Evolutionary conservation across 2,113 vertebrate genomes (phyloP).

Genomic region (Hyla sarda): DNA sequence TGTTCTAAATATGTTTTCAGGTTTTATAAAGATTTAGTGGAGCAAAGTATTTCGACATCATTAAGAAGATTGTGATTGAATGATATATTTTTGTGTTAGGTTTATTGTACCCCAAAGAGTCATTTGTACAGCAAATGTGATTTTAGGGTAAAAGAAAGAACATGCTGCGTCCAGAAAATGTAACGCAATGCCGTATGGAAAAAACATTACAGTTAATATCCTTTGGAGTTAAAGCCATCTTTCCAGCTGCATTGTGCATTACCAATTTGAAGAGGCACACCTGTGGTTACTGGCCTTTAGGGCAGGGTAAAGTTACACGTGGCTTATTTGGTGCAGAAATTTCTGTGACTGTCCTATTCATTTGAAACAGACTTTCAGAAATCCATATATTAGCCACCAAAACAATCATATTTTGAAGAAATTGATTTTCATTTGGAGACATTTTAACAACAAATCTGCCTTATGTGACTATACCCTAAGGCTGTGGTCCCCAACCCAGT

Average conservation of each 20-base stretch:
- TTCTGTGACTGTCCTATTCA: too few relatives aligned
- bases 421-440: too few relatives aligned
- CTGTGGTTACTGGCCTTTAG: not conserved
- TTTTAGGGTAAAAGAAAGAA: not conserved
- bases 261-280: not conserved
- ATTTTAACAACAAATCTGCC: too few relatives aligned
- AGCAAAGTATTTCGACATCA: not conserved
- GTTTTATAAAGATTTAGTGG: not conserved
- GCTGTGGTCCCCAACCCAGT: too few relatives aligned
- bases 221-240: not conserved
- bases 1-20: not conserved
- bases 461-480: too few relatives aligned
- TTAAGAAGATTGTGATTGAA: conserved; percentile 13
- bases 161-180: conserved; percentile 6
- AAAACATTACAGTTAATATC: conserved; percentile 18
- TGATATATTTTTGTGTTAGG: not conserved
- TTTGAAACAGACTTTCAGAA: too few relatives aligned
- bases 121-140: not conserved
- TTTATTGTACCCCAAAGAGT: conserved; percentile 14
- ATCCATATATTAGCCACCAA: too few relatives aligned
- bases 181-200: conserved; percentile 3
- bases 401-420: too few relatives aligned
- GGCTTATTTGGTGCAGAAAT: not conserved
- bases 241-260: not conserved
- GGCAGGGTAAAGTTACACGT: not conserved